Conservation (phyloP, 1,140 invertebrate genomes). For the Pantala flavescens region DNA sequence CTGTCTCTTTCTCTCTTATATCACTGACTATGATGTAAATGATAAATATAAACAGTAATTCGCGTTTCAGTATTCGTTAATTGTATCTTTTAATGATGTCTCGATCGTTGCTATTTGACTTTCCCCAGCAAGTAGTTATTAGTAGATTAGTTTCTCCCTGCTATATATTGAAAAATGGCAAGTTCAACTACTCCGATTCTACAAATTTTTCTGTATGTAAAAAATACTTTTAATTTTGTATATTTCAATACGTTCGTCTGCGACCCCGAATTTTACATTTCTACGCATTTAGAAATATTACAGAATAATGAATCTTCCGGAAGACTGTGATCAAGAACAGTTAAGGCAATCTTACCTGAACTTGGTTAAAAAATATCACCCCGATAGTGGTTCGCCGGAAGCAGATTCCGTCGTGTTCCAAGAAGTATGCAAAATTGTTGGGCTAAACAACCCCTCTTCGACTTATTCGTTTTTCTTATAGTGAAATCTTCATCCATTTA, state of each 20-base stretch:
- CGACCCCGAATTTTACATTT: background rate
- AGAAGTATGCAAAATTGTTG: slow-evolving; percentile 35
- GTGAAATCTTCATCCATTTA: background rate
- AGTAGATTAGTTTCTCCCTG: too few species aligned
- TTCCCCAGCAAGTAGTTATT: too few species aligned
- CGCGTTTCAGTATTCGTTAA: too few species aligned
- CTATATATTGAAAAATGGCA: too few species aligned
- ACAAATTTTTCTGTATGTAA: background rate
- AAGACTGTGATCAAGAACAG: slow-evolving; percentile 56
- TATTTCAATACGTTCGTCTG: background rate
- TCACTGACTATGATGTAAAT: too few species aligned
- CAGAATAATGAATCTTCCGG: slow-evolving; percentile 33
- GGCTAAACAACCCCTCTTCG: too few species aligned
- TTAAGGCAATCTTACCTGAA: slow-evolving; percentile 59
- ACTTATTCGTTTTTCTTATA: background rate
- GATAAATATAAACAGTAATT: too few species aligned
- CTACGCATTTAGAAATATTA: background rate
- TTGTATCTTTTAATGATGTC: too few species aligned
- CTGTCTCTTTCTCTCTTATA: too few species aligned
- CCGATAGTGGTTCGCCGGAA: slow-evolving; percentile 56
- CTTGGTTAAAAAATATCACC: slow-evolving; percentile 70
- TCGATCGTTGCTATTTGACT: too few species aligned
- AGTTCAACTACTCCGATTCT: background rate
- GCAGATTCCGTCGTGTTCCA: slow-evolving; percentile 61
- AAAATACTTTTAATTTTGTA: background rate